Percentiles rank a stretch among this genome's conserved stretches.
These are phyloP conservation scores for Phyto melanocephala DNA, from an alignment of 2,888 invertebrate species.

Conservation along the genomic window DNA sequence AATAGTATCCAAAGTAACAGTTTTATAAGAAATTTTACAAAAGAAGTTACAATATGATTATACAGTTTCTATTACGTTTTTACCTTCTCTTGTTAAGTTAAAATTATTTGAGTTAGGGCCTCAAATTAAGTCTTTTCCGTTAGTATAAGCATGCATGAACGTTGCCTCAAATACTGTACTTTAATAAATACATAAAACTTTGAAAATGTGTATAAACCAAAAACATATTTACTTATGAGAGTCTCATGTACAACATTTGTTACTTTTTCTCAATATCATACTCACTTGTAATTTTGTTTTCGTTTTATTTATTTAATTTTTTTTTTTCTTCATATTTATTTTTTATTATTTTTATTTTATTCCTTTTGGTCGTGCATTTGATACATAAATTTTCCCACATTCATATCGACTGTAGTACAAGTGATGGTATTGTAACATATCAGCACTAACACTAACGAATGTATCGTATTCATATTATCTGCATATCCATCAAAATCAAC, in stretches of 20 bases:
- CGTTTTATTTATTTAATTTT: neutral
- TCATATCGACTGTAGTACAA: neutral
- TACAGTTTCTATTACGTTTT: too few relatives aligned
- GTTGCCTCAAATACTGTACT: too few relatives aligned
- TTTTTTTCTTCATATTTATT: neutral
- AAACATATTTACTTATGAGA: neutral
- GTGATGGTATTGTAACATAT: neutral
- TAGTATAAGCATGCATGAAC: too few relatives aligned
- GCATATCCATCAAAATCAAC: conserved; percentile 62
- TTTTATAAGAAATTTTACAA: too few relatives aligned
- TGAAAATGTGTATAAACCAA: too few relatives aligned
- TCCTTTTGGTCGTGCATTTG: conserved; percentile 33
- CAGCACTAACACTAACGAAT: neutral
- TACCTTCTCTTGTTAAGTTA: too few relatives aligned
- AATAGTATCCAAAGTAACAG: too few relatives aligned
- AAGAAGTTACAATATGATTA: too few relatives aligned
- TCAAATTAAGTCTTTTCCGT: too few relatives aligned
- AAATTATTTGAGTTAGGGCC: too few relatives aligned
- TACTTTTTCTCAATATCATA: conserved; percentile 28
- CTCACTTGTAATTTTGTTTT: neutral
- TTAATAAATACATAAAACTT: too few relatives aligned
- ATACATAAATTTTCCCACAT: conserved; percentile 23
- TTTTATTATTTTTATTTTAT: conserved; percentile 10
- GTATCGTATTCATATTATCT: conserved; percentile 44
- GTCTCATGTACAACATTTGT: conserved; percentile 26